Conservation (phyloP, 2,888 invertebrate genomes). For the Anthoptus insignis region DNA sequence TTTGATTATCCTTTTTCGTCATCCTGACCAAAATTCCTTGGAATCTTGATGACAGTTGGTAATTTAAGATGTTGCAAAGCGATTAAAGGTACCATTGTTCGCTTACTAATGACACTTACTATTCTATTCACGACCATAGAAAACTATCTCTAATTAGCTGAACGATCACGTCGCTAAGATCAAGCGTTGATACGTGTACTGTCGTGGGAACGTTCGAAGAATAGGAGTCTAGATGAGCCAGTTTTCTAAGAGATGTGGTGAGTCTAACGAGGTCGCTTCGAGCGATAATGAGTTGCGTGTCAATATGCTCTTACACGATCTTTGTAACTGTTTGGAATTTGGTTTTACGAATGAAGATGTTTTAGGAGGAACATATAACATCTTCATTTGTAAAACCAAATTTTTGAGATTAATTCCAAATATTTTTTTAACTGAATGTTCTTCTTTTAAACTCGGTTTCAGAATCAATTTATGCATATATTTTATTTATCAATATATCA, state of each 20-base stretch:
- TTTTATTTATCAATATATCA: too few relatives aligned
- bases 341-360: too few relatives aligned
- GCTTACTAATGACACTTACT: constrained; percentile 47
- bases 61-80: constrained; percentile 25
- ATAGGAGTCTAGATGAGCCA: constrained; percentile 76
- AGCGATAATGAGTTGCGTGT: constrained; percentile 75
- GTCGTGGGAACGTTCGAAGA: constrained; percentile 81
- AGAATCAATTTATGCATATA: too few relatives aligned
- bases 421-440: too few relatives aligned
- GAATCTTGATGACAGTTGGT: constrained; percentile 6
- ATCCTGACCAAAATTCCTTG: constrained; percentile 18
- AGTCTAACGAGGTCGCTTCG: constrained; percentile 79
- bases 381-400: not conserved
- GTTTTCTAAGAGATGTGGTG: constrained; percentile 77
- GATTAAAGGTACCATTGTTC: constrained; percentile 49
- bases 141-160: constrained; percentile 72
- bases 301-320: constrained; percentile 71
- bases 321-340: constrained; percentile 47
- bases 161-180: constrained; percentile 75
- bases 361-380: too few relatives aligned
- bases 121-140: constrained; percentile 61
- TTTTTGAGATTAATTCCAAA: not conserved
- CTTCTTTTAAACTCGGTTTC: too few relatives aligned
- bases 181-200: constrained; percentile 67
- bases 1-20: constrained; percentile 4